Evolutionary conservation across 2,113 vertebrate genomes (phyloP), one percentile per base, ranked within the genome.

Genomic region (Elaphurus davidianus): DNA sequence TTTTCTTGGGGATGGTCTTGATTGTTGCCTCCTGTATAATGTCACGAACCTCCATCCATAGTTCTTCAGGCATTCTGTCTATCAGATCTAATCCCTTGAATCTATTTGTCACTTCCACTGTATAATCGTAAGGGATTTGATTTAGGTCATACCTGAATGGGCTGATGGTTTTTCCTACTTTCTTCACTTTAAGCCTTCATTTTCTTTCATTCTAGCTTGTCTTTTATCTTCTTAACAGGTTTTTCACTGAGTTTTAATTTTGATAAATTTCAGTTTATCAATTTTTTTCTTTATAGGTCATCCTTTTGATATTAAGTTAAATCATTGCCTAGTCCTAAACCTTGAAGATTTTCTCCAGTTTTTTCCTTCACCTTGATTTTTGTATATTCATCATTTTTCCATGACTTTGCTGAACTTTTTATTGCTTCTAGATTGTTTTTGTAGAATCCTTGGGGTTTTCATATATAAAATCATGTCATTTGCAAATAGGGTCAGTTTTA

Each of bases 21-120:
- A 71, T 71, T n/a, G 2, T 1, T 71, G 64, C 10, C n/a, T 71
- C 9, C n/a, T 36, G n/a, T 71, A 71, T 2, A 71, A 23, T 36
- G 17, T 36, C 64, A 3, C 1, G 0, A 36, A 71, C 9, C 17
- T 36, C n/a, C 0, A 2, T 71, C 4, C n/a, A 36, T 71, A 71
- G 2, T 71, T 71, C n/a, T 36, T 71, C 33, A 36, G 64, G 16
- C n/a, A 71, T 8, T 4, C n/a, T n/a, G 62, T n/a, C 30, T 71
- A 71, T 71, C 64, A 21, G n/a, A 36, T 71, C n/a, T 12, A 71
- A n/a, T 21, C n/a, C n/a, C n/a, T 71, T 71, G n/a, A 71, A 71
- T 67, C 17, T 71, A 11, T 71, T 71, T 71, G 64, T 71, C n/a
- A 36, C 64, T 23, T 71, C 19, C n/a, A 23, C 19, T 71, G 64